Base-by-base conservation (phyloP, 2,797 vertebrate species). In the Rousettus madagascariensis region DNA sequence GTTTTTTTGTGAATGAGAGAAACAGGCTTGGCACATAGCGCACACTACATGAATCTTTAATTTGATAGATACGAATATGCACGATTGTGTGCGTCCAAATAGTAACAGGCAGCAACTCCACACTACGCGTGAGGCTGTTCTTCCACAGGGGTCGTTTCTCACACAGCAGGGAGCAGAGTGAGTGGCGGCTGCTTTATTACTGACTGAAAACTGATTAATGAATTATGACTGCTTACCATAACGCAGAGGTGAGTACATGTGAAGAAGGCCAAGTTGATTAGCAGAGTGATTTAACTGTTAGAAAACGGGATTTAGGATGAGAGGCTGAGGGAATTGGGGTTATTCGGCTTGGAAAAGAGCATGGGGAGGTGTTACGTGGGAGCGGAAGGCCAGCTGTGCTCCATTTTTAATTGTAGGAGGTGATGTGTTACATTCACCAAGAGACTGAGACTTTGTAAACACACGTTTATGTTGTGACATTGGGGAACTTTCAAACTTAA, bases 311-410 rank as follows among this genome's bases (percentile, higher is more conserved):
- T 80, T 95, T 85, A 91, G 92, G 87, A 92, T 82, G 79, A 96
- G 95, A 96, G 63, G 94, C 86, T 95, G 49, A 93, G 96, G 96
- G 97, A 97, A 97, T 96, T 96, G 94, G 90, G 91, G 69, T 82
- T 90, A 96, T 71, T 96, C 69, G 65, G 78, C 57, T 88, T 90
- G 55, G 75, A 96, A 92, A 92, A 91, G 65, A 95, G 51, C 20
- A 74, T 33, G 41, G 66, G 68, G 91, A 71, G 57, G 69, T 68
- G 74, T 36, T 63, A 74, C 24, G 9, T 20, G 89, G 87, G 55
- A 93, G 87, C 43, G 0, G 0, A 88, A 90, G 65, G 74, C 90
- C 97, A 97, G 92, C 94, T 97, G 96, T 97, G 97, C 85, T 66
- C 51, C 85, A 46, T 74, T 87, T 97, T 85, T 65, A 66, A 91